Evolutionary conservation across 1,140 invertebrate species (phyloP), one percentile per base, ranked within the genome.

Genomic region (Pachypsylla venusta): DNA sequence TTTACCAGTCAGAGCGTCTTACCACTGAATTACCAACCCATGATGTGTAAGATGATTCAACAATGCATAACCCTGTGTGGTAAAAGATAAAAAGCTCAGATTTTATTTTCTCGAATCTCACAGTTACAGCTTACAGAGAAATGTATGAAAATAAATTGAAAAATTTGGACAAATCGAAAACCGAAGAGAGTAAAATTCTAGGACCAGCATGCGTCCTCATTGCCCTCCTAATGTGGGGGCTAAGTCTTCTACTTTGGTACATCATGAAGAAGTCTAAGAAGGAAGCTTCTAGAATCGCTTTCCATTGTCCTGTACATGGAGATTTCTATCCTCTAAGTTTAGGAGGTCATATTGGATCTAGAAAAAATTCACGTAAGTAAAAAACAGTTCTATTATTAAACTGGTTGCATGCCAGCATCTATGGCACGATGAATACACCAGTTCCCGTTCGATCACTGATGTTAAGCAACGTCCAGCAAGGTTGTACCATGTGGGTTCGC

Each of bases 101-200:
- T n/a, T n/a, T n/a, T n/a, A n/a, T n/a, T n/a, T n/a, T n/a, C n/a
- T n/a, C n/a, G n/a, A n/a, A n/a, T 16, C 30, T 16, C 30, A 35
- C 42, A 48, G 42, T 48, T 22, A 48, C 42, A 48, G 42, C 42
- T 19, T 48, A 48, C 22, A n/a, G 42, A 35, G 42, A 22, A n/a
- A 48, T 48, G 42, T 48, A 48, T 22, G 42, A 48, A 22, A 48
- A 19, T 22, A 48, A 48, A n/a, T 22, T 48, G 42, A 48, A 48
- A 19, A 48, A n/a, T 22, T n/a, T 48, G 16, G 42, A 48, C 42
- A 48, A 48, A 22, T 48, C 42, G n/a, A 48, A 48, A 48, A 48
- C 42, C n/a, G 42, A 48, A 19, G 7, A 48, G 42, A 10, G 7
- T 22, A 48, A 48, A 48, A 48, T 48, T 22, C 42, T 48, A 22